phyloP scores from a whole-genome alignment of 2,888 invertebrate species.

The Homarus gammarus region DNA sequence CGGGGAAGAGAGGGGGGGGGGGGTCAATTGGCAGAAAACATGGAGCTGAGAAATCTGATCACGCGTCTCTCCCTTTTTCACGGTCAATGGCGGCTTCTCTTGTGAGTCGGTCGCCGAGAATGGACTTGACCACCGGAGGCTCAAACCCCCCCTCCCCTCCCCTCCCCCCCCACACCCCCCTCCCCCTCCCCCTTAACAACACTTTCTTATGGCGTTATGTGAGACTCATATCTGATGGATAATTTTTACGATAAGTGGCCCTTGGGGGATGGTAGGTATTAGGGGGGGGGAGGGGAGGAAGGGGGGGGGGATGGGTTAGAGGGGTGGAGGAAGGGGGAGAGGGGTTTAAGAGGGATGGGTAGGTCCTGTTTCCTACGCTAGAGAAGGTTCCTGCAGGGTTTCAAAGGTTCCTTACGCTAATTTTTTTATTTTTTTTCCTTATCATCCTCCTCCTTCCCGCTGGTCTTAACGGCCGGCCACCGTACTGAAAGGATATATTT shows the following conservation, averaged over 20 bases:
- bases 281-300: neutral
- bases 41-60: neutral
- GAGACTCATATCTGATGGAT: neutral
- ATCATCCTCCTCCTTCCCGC: too few relatives aligned
- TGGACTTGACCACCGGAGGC: neutral
- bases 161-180: too few relatives aligned
- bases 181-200: neutral
- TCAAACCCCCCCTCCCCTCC: neutral
- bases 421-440: too few relatives aligned
- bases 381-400: too few relatives aligned
- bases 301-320: neutral
- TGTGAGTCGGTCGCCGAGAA: neutral
- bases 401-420: too few relatives aligned
- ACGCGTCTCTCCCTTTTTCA: neutral
- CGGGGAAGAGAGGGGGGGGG: neutral
- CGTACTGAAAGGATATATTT: too few relatives aligned
- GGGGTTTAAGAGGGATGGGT: neutral
- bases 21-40: neutral
- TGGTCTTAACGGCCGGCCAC: too few relatives aligned
- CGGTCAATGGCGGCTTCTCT: slow-evolving; percentile 6
- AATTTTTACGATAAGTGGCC: slow-evolving; percentile 2
- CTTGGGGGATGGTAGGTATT: neutral
- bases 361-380: too few relatives aligned
- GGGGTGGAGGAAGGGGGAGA: neutral
- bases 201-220: neutral